Conservation (phyloP, 2,888 invertebrate species). For the Ochropleura leucogaster region DNA sequence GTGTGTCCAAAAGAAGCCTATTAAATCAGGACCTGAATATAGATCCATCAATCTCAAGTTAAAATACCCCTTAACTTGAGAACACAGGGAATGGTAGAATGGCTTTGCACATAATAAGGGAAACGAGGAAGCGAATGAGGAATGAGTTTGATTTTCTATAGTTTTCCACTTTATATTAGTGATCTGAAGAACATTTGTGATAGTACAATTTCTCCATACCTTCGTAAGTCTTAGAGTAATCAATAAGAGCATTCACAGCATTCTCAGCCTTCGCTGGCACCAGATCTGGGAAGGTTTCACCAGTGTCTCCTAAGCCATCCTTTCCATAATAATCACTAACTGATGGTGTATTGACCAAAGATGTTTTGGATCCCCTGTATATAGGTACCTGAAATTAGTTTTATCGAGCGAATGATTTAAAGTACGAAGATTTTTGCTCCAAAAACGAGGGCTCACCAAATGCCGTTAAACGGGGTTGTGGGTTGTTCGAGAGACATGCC, state of each 20-base stretch:
- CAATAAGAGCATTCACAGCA: constrained; percentile 91
- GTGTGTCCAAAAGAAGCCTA: too few relatives aligned
- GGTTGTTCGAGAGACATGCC: too few relatives aligned
- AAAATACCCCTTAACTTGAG: too few relatives aligned
- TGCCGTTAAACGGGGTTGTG: too few relatives aligned
- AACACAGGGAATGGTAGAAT: too few relatives aligned
- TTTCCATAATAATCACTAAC: constrained; percentile 88
- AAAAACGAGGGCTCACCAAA: too few relatives aligned
- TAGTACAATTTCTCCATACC: constrained; percentile 73
- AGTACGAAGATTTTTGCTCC: neutral
- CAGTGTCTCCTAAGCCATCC: constrained; percentile 93
- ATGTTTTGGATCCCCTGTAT: constrained; percentile 91
- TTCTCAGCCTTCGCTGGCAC: constrained; percentile 87
- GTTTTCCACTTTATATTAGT: neutral
- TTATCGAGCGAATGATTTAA: neutral
- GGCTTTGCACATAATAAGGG: too few relatives aligned
- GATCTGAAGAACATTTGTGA: neutral
- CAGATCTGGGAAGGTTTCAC: constrained; percentile 81
- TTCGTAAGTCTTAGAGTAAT: constrained; percentile 89
- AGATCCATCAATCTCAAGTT: too few relatives aligned
- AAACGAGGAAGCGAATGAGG: too few relatives aligned
- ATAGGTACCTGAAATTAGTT: constrained; percentile 91
- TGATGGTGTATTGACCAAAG: constrained; percentile 82
- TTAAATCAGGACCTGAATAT: too few relatives aligned
- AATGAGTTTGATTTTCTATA: neutral